Percentiles rank a stretch among this genome's conserved stretches.
Evolutionary conservation across 2,797 vertebrate species (phyloP).

Genomic region (Malurus splendens): DNA sequence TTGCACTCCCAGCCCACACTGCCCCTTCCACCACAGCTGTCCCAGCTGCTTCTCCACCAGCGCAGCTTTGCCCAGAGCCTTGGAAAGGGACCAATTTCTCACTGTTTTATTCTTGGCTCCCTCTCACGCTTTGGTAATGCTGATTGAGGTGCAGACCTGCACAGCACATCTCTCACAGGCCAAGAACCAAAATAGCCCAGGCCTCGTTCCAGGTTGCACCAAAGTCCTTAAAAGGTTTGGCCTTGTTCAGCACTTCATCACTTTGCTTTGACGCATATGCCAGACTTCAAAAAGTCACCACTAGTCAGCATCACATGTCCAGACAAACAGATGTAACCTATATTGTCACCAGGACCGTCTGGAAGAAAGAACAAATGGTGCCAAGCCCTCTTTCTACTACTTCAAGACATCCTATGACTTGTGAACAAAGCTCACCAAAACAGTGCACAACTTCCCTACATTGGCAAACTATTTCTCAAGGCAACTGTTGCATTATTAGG

Average conservation of each 20-base stretch:
- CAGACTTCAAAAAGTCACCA: constrained; percentile 16
- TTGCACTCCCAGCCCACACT: neutral
- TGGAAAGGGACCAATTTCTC: neutral
- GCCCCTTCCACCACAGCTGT: neutral
- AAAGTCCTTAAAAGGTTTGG: neutral
- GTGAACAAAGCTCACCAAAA: neutral
- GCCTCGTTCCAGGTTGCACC: neutral
- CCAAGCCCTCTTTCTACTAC: neutral
- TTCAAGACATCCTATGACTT: neutral
- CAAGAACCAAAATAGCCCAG: neutral
- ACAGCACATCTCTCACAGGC: neutral
- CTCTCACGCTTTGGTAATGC: neutral
- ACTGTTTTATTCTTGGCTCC: neutral
- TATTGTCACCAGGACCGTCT: neutral
- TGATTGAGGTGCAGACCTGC: neutral
- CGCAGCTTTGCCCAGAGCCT: neutral
- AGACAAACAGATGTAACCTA: constrained; percentile 9
- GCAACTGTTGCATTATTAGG: neutral
- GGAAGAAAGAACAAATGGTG: neutral
- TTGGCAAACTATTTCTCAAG: neutral
- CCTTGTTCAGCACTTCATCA: neutral
- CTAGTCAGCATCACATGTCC: neutral
- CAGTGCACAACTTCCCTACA: neutral
- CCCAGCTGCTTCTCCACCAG: neutral
- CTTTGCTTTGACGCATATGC: neutral